Base-by-base conservation (phyloP, 2,797 vertebrate genomes). In the Argya squamiceps region DNA sequence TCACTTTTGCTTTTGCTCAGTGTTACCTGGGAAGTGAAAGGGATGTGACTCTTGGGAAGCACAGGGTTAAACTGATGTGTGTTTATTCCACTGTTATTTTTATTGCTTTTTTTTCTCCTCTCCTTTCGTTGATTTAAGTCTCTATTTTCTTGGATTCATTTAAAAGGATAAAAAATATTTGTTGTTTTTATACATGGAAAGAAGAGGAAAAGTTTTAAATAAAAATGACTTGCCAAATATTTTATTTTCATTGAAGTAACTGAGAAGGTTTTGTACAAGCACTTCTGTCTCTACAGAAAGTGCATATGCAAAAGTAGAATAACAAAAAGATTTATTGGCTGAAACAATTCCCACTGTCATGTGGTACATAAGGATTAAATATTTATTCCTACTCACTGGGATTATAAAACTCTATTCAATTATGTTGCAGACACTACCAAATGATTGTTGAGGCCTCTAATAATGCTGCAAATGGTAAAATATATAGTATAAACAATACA, bases 341-440 rank as follows among this genome's bases (percentile, higher is more conserved):
- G 80, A 81, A 88, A 79, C 93, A 95, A 96, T 94, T 95, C 68
- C 74, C 30, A 27, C 63, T 93, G 85, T 97, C 95, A 81, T 94
- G 83, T 91, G 79, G 89, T 94, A 80, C 30, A 9, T 89, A 96
- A 93, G 89, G 84, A 96, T 98, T 97, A 98, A 98, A 98, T 98
- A 98, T 98, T 97, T 96, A 97, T 97, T 69, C 89, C 49, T 96
- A 17, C 91, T 97, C 88, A 39, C 88, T 93, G 73, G 93, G 91
- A 92, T 97, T 97, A 97, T 98, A 97, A 98, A 97, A 96, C 84
- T 91, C 86, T 94, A 94, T 97, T 98, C 92, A 96, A 15, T 98
- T 98, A 97, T 81, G 62, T 95, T 90, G 76, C 62, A 96, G 92
- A 95, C 82, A 90, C 77, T 94, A 96, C 59, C 87, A 96, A 96